Conservation (phyloP, 1,140 invertebrate genomes). For the Papilio xuthus region DNA sequence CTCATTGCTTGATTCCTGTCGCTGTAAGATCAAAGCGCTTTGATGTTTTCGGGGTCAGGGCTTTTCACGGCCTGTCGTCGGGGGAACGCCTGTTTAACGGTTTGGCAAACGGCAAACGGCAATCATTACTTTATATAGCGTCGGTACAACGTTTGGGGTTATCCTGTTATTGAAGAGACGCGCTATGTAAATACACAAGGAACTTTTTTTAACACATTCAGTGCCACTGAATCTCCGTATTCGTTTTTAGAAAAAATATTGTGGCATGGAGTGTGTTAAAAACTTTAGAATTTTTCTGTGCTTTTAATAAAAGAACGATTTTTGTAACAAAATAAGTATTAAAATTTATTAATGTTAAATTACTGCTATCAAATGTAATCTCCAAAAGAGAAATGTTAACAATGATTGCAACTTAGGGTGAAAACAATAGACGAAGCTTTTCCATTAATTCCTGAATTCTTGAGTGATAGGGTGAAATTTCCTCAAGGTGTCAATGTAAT, state of each 20-base stretch:
- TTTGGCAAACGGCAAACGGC: conserved; percentile 37
- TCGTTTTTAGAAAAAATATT: not conserved
- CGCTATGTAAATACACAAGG: conserved; percentile 3
- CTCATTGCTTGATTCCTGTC: conserved; percentile 53
- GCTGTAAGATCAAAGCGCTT: conserved; percentile 53
- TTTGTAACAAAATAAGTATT: not conserved
- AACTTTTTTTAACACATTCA: not conserved
- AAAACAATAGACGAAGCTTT: conserved; percentile 28
- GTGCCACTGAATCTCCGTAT: not conserved
- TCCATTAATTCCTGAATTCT: conserved; percentile 38
- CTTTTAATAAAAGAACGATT: not conserved
- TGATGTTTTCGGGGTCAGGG: conserved; percentile 39
- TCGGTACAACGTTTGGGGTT: conserved; percentile 3
- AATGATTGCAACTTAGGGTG: conserved; percentile 14
- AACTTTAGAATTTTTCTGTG: not conserved
- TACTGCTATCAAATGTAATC: conserved; percentile 1
- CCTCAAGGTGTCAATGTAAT: conserved; percentile 50
- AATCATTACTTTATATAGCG: conserved; percentile 42
- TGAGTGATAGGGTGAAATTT: conserved; percentile 38
- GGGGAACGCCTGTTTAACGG: conserved; percentile 41
- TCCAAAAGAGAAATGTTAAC: conserved; percentile 31
- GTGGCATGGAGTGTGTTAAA: not conserved
- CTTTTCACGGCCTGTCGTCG: conserved; percentile 29
- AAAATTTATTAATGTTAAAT: not conserved
- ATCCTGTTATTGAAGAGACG: conserved; percentile 23